A percentile compares a stretch with the other conserved stretches of the same genome.
Conservation (phyloP, 2,113 vertebrate genomes). For the Neogobius melanostomus region DNA sequence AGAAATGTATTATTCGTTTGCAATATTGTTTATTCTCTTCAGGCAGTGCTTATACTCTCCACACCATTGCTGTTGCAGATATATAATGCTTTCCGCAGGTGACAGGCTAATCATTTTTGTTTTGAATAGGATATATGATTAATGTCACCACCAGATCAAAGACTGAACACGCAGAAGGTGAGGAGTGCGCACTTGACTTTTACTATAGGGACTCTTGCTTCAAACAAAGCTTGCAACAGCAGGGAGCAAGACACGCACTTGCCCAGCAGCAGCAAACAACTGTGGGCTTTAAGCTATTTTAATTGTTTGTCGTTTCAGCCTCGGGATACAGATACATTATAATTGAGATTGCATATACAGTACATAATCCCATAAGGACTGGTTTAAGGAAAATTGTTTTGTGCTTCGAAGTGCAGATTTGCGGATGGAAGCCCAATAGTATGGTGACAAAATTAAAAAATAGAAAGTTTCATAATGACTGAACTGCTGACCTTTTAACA, state of each 20-base stretch:
- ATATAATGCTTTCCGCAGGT: too few species aligned
- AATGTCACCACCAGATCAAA: constrained; percentile 33
- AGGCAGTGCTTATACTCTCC: too few species aligned
- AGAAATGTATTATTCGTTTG: too few species aligned
- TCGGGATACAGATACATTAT: constrained; percentile 50
- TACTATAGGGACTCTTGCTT: constrained; percentile 43
- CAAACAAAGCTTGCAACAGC: constrained; percentile 45
- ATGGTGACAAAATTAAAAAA: background rate
- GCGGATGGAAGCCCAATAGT: constrained; percentile 17
- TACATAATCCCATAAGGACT: constrained; percentile 28
- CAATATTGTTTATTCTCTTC: too few species aligned
- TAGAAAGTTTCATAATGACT: constrained; percentile 7
- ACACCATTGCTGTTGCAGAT: too few species aligned
- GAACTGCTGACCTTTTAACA: background rate
- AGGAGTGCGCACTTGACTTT: constrained; percentile 35
- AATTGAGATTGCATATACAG: constrained; percentile 34
- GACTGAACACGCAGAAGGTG: constrained; percentile 23
- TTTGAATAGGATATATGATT: constrained; percentile 30
- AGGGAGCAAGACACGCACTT: constrained; percentile 41
- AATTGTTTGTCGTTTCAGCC: constrained; percentile 48
- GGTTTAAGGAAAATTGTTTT: constrained; percentile 25
- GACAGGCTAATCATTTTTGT: constrained; percentile 11
- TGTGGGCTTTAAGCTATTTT: constrained; percentile 46
- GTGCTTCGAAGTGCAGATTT: constrained; percentile 3
- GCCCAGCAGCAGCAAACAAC: constrained; percentile 36